Evolutionary conservation across 2,888 invertebrate species (phyloP).

Genomic region (Acanthopleura granulata): DNA sequence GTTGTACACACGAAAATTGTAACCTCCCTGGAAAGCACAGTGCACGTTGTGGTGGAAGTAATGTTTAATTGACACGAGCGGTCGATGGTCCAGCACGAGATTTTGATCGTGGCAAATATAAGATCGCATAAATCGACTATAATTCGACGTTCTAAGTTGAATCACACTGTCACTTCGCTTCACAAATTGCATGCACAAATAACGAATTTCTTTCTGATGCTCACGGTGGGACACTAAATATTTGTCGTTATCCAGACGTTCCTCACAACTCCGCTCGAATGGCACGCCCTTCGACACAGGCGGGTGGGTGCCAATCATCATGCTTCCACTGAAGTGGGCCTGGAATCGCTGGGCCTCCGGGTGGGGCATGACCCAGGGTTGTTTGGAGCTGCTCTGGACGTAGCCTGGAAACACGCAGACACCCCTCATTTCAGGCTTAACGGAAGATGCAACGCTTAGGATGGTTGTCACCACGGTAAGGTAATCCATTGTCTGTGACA

Average conservation of each 20-base stretch:
- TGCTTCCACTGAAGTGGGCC: background rate
- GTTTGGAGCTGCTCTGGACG: background rate
- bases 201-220: conserved; percentile 30
- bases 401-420: background rate
- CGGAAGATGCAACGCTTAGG: conserved; percentile 2
- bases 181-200: conserved; percentile 57
- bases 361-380: background rate
- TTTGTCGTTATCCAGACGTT: conserved; percentile 36
- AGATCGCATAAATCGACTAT: background rate
- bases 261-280: conserved; percentile 22
- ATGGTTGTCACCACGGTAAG: background rate
- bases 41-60: conserved; percentile 9
- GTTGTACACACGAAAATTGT: conserved; percentile 36
- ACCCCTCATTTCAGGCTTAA: background rate
- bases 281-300: background rate
- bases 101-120: conserved; percentile 44
- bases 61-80: conserved; percentile 37
- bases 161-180: conserved; percentile 51
- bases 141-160: conserved; percentile 48
- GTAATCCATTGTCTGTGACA: background rate
- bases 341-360: background rate
- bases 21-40: conserved; percentile 40
- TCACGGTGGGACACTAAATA: conserved; percentile 43
- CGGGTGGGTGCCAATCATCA: background rate
- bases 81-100: conserved; percentile 56